Conservation (phyloP, 2,113 vertebrate species). For the Chloropsis hardwickii region DNA sequence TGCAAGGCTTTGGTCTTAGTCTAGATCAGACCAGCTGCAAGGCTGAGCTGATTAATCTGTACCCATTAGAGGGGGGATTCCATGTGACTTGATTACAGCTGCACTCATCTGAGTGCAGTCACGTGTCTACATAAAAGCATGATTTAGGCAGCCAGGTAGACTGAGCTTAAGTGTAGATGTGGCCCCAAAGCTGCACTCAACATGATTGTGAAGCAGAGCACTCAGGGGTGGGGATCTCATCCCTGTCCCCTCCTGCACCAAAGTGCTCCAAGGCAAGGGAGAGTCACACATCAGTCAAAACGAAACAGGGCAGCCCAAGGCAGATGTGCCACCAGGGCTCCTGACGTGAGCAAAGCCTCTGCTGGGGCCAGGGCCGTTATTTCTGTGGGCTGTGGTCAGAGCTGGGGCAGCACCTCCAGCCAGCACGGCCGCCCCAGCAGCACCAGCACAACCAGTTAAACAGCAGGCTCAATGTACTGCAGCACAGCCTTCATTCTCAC, state of each 20-base stretch:
- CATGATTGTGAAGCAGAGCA: background rate
- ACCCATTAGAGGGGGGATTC: background rate
- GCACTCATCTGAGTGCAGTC: background rate
- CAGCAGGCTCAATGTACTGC: accelerated
- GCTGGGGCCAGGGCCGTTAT: background rate
- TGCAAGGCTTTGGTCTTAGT: background rate
- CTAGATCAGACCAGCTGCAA: background rate
- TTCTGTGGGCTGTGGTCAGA: background rate
- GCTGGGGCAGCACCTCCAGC: background rate
- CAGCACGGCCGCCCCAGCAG: accelerated
- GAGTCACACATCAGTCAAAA: background rate
- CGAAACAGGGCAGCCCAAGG: background rate
- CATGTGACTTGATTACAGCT: background rate
- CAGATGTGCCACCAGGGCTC: background rate
- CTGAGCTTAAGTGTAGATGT: background rate
- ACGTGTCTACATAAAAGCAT: background rate
- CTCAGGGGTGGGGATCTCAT: background rate
- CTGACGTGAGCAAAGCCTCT: background rate
- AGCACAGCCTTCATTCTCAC: background rate
- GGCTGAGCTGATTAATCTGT: background rate
- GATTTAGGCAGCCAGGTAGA: background rate
- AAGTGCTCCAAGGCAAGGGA: background rate
- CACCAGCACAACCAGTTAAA: background rate
- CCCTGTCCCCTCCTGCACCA: background rate
- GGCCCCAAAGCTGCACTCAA: background rate